Evolutionary conservation across 1,140 invertebrate species (phyloP), one percentile per base, ranked within the genome.

Genomic region (Orius insidiosus): DNA sequence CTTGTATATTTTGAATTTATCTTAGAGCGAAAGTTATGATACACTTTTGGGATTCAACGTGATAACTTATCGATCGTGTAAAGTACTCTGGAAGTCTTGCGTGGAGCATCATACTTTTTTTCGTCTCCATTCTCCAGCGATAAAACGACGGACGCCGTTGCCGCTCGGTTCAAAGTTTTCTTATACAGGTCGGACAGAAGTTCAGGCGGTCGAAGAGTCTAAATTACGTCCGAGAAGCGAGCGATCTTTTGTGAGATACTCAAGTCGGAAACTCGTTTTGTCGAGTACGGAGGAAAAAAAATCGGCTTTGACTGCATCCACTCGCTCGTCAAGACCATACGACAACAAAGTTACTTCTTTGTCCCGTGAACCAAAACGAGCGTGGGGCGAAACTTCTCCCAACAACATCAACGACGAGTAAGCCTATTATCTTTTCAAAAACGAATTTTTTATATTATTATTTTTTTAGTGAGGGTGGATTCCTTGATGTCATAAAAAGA

Each of bases 41-140:
- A 95, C 88, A 5, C 65, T 94, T 40, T 66, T 95, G 13, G 87
- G 89, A 15, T 96, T 97, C 62, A 90, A 93, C 58, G 87, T 96
- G 78, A 72, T 77, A 42, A 85, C 83, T 30, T 89, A 93, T 60
- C 73, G 89, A 37, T 88, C 89, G 13, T 93, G 89, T 33, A 97
- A 97, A 68, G 82, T 82, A 40, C 66, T 98, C 19, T 98, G 93
- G 93, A 93, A 95, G 62, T 86, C 86, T 2, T 97, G 92, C 58
- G 93, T 98, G 2, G 94, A 98, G 64, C 85, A 97, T 62, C 94
- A 98, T 64, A 90, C 93, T 4, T 98, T 98, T 71, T 98, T 98
- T 66, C 72, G 93, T 11, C 69, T 98, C 32, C 81, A 94, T 56
- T 81, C 80, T 35, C 86, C 88, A 1, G 74, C 78, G 63, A 63